Evolutionary conservation across 2,113 vertebrate genomes (phyloP).

Genomic region (Dinomys branickii): DNA sequence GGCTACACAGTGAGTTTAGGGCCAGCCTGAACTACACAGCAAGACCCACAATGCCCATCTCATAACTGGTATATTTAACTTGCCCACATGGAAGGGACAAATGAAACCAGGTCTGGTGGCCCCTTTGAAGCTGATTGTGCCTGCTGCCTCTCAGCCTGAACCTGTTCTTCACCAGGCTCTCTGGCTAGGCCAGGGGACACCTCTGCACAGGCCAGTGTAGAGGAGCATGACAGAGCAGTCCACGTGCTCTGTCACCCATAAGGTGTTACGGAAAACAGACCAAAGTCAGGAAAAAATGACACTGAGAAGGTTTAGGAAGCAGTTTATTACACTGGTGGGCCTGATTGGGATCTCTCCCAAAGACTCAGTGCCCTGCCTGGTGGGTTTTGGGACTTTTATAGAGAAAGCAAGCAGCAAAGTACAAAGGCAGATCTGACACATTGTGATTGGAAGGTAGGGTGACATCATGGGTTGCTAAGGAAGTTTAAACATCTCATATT

Average conservation of each 20-base stretch:
- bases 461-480: too few species aligned
- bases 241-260: not conserved
- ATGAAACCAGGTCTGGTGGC: not conserved
- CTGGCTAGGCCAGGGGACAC: constrained; percentile 10
- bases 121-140: not conserved
- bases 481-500: too few species aligned
- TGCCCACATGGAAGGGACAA: not conserved
- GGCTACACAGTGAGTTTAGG: not conserved
- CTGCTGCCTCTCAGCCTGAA: not conserved
- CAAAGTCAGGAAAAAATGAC: too few species aligned
- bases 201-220: not conserved
- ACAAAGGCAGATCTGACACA: too few species aligned
- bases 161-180: not conserved
- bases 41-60: not conserved
- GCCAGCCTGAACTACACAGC: not conserved
- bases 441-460: too few species aligned
- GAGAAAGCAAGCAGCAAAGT: too few species aligned
- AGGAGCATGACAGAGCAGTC: not conserved
- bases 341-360: too few species aligned
- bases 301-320: too few species aligned
- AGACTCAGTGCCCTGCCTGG: too few species aligned
- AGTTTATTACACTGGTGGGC: too few species aligned
- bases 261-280: not conserved
- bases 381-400: too few species aligned
- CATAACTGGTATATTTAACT: not conserved